Evolutionary conservation across 2,113 vertebrate genomes (phyloP).

Genomic region (Thinocorus orbignyianus): DNA sequence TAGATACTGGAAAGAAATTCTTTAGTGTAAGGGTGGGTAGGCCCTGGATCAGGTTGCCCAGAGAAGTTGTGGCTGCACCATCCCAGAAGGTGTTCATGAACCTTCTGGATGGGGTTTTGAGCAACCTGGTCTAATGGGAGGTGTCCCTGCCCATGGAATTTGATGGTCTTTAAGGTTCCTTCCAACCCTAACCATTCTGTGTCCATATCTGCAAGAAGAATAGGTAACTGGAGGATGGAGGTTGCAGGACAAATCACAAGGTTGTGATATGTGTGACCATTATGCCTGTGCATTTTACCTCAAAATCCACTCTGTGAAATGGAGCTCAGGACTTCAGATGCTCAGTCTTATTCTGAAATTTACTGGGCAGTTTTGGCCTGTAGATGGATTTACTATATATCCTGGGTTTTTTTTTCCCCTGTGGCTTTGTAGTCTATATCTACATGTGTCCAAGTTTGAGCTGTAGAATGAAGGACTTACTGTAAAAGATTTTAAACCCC

Average conservation of each 20-base stretch:
- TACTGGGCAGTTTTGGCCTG: background rate
- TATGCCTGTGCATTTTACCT: background rate
- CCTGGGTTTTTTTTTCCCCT: accelerated
- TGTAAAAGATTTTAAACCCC: background rate
- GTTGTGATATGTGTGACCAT: too few species aligned
- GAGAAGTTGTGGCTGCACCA: too few species aligned
- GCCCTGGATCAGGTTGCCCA: too few species aligned
- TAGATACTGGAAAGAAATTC: too few species aligned
- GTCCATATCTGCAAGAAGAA: accelerated
- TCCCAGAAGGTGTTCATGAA: too few species aligned
- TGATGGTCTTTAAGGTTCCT: too few species aligned
- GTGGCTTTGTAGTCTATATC: background rate
- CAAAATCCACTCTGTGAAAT: background rate
- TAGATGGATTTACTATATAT: background rate
- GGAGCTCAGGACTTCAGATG: background rate
- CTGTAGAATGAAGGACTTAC: background rate
- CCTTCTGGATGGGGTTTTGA: too few species aligned
- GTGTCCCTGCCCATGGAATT: too few species aligned
- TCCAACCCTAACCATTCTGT: too few species aligned
- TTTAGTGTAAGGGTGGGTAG: too few species aligned
- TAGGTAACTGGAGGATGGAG: background rate
- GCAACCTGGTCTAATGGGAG: too few species aligned
- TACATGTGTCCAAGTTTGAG: background rate
- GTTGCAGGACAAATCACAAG: background rate
- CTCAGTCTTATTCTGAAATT: background rate